Percentiles rank a stretch among this genome's conserved stretches.
Conservation (phyloP, 2,113 vertebrate genomes). For the Perognathus longimembris region DNA sequence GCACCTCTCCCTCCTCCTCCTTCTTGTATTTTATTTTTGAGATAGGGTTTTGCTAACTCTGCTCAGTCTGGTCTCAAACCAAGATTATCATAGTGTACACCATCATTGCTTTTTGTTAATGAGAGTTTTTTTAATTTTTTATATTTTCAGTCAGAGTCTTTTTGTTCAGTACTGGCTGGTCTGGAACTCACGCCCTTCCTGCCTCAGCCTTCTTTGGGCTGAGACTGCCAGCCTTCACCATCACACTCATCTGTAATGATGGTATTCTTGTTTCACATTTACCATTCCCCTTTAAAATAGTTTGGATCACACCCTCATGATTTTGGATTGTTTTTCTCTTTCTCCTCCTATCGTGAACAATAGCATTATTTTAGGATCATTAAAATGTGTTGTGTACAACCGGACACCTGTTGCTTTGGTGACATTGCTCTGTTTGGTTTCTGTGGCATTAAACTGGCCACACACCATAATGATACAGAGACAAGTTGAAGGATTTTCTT, state of each 20-base stretch:
- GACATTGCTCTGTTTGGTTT: constrained; percentile 76
- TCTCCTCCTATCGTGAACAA: background rate
- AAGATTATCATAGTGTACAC: background rate
- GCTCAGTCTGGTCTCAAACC: no score
- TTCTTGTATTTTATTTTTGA: no score
- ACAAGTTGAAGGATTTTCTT: constrained; percentile 68
- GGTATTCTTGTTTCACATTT: background rate
- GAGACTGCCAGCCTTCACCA: no score
- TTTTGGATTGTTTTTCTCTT: background rate
- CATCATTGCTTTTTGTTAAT: background rate
- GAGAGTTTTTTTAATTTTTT: background rate
- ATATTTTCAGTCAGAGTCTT: background rate
- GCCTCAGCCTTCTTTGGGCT: background rate
- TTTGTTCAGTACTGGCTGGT: no score
- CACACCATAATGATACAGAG: background rate
- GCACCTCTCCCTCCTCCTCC: no score
- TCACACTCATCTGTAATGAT: background rate
- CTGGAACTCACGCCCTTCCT: background rate
- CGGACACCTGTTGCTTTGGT: constrained; percentile 72
- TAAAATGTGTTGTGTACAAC: constrained; percentile 35
- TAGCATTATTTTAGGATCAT: constrained; percentile 58
- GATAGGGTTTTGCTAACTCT: no score
- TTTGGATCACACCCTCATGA: background rate
- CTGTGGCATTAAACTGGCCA: constrained; percentile 62
- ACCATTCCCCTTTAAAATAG: background rate